These are phyloP conservation scores for Augochlorella aurata DNA, from an alignment of 2,888 invertebrate species.

Conservation along the genomic window DNA sequence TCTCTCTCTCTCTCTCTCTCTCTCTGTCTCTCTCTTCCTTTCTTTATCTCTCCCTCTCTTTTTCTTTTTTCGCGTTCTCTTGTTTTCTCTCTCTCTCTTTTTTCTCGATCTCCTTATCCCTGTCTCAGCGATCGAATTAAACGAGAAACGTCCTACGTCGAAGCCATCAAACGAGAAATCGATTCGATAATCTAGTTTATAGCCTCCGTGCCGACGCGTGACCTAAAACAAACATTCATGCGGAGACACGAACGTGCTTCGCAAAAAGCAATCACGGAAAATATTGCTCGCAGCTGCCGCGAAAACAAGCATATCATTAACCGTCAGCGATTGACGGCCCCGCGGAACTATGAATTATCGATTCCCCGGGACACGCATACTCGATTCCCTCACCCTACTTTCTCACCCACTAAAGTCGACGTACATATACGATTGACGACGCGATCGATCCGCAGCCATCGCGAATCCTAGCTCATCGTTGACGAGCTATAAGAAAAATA, in stretches of 20 bases:
- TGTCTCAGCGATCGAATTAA: background rate
- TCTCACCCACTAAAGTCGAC: conserved; percentile 16
- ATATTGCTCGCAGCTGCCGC: background rate
- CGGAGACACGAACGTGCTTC: background rate
- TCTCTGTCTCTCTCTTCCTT: no score
- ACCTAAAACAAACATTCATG: background rate
- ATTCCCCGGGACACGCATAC: conserved; percentile 18
- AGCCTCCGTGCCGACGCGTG: background rate
- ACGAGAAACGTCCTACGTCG: background rate
- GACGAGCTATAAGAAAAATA: conserved; percentile 55
- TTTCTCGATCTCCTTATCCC: no score
- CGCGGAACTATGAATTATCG: conserved; percentile 38
- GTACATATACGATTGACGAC: conserved; percentile 12
- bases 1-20: no score
- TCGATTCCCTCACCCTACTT: background rate
- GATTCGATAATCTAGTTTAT: background rate
- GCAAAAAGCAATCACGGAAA: conserved; percentile 3
- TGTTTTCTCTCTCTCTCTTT: no score
- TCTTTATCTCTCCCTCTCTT: no score
- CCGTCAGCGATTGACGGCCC: conserved; percentile 23
- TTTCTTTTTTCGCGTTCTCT: no score
- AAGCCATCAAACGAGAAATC: background rate
- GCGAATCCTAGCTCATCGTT: conserved; percentile 1
- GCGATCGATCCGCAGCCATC: conserved; percentile 33
- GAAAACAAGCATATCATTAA: conserved; percentile 16